These are phyloP conservation scores for Euphysa ruthae DNA, from an alignment of 30 jellyfish, hydroid and myxozoan genomes.

Conservation along the genomic window DNA sequence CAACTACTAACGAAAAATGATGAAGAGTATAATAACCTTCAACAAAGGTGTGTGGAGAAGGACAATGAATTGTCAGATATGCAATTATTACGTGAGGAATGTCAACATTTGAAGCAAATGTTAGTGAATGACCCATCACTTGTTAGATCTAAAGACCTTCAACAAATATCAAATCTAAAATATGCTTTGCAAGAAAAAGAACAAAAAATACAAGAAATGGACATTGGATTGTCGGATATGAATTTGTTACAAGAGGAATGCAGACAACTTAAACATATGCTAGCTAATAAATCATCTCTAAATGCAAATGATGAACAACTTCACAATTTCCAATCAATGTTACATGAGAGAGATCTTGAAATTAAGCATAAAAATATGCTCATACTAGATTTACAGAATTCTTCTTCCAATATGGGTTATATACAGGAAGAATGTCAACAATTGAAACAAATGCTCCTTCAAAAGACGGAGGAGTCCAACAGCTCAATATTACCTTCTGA, in stretches of 20 bases:
- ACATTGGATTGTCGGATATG: conserved; percentile 28
- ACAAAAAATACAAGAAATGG: conserved; percentile 18
- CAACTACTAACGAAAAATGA: conserved; percentile 3
- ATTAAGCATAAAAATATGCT: neutral
- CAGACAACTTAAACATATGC: conserved; percentile 15
- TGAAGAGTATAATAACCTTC: conserved; percentile 6
- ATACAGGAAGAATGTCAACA: conserved; percentile 38
- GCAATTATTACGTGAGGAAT: conserved; percentile 27
- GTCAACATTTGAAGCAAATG: conserved; percentile 21
- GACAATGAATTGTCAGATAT: conserved; percentile 32
- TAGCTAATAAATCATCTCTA: neutral
- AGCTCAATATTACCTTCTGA: neutral
- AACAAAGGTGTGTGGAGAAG: conserved; percentile 3
- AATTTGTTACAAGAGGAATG: conserved; percentile 25
- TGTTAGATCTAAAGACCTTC: neutral
- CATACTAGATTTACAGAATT: conserved; percentile 17
- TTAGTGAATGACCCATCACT: neutral
- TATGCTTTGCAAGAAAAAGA: neutral
- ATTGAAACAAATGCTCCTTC: conserved; percentile 11
- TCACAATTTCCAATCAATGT: neutral
- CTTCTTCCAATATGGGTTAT: conserved; percentile 29
- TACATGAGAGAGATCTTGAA: conserved; percentile 16
- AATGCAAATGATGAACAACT: neutral
- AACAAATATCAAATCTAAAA: neutral
- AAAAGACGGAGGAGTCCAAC: neutral